Conservation (phyloP, 1,140 invertebrate species). For the Littorina saxatilis region DNA sequence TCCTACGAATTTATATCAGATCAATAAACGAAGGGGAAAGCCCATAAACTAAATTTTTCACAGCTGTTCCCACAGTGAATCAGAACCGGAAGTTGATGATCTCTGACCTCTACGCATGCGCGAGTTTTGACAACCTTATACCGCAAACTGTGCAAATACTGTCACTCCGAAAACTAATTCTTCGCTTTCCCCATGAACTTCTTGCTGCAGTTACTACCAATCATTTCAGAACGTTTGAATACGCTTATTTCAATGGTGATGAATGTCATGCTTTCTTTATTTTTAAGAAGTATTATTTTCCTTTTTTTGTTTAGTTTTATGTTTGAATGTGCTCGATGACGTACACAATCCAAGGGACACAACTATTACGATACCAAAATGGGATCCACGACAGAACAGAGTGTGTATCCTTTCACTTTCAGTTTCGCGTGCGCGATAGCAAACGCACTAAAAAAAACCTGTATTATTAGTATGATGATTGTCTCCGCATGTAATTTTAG, state of each 20-base stretch:
- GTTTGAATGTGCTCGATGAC: not conserved
- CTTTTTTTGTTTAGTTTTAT: not conserved
- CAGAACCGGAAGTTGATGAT: slow-evolving; percentile 14
- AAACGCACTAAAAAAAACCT: too few species aligned
- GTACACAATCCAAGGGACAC: not conserved
- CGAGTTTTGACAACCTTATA: not conserved
- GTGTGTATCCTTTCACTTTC: slow-evolving; percentile 30
- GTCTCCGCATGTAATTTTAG: too few species aligned
- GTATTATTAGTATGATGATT: too few species aligned
- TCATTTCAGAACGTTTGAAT: too few species aligned
- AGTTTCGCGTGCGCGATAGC: too few species aligned
- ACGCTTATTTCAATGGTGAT: too few species aligned
- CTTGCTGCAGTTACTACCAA: too few species aligned
- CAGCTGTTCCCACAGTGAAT: slow-evolving; percentile 11
- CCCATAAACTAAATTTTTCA: not conserved
- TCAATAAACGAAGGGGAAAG: not conserved
- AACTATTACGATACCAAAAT: not conserved
- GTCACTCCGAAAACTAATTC: too few species aligned
- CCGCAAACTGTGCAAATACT: not conserved
- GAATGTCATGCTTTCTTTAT: too few species aligned
- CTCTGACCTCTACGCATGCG: not conserved
- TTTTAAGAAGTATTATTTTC: too few species aligned
- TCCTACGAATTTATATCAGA: not conserved
- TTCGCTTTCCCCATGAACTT: too few species aligned
- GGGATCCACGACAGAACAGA: not conserved